Evolutionary conservation across 1,140 invertebrate species (phyloP).

Genomic region (Neotoxoptera formosana): DNA sequence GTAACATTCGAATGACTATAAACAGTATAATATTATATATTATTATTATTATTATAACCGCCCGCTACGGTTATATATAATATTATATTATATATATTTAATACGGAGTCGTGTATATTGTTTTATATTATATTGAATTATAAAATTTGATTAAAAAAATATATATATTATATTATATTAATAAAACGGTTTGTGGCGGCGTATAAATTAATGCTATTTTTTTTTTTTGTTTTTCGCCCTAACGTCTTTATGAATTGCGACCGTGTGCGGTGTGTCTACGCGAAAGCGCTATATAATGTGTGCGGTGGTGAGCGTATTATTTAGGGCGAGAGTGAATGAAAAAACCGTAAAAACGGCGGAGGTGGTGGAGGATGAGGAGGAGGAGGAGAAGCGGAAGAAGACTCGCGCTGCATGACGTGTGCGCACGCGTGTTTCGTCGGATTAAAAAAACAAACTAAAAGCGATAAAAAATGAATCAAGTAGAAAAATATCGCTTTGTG

Average conservation of each 20-base stretch:
- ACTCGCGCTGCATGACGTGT: background rate
- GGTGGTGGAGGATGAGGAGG: background rate
- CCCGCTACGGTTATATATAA: background rate
- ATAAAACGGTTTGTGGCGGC: background rate
- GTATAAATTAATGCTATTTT: background rate
- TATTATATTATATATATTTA: background rate
- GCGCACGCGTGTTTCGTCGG: background rate
- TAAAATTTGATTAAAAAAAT: background rate
- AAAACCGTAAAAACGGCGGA: background rate
- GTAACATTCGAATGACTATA: conserved; percentile 54
- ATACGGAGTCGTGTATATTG: background rate
- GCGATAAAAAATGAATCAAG: background rate
- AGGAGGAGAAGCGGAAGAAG: background rate
- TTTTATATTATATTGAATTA: background rate
- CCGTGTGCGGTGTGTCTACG: background rate
- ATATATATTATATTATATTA: background rate
- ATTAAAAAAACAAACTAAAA: background rate
- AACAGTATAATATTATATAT: background rate
- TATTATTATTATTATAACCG: conserved; percentile 20
- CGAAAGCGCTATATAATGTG: background rate
- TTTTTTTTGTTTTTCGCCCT: background rate
- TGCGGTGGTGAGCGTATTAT: background rate
- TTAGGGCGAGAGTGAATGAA: background rate
- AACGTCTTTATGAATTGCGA: background rate
- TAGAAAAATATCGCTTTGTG: background rate